Evolutionary conservation across 2,113 vertebrate genomes (phyloP).

Genomic region (Jaculus jaculus): DNA sequence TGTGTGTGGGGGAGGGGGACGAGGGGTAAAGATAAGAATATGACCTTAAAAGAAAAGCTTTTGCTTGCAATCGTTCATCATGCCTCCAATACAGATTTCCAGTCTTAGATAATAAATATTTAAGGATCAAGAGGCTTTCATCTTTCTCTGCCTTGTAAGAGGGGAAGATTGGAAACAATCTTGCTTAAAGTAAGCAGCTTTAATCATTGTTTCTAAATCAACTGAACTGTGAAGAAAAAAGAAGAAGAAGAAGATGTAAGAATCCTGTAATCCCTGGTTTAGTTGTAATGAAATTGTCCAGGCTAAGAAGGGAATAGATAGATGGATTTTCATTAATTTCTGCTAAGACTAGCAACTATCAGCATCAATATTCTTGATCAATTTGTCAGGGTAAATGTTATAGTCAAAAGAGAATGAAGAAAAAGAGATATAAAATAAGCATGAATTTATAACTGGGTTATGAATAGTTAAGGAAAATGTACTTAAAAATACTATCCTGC

Average conservation of each 20-base stretch:
- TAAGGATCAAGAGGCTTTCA: constrained; percentile 72
- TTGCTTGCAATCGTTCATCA: constrained; percentile 2
- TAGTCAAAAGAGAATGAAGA: constrained; percentile 34
- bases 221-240: constrained; percentile 71
- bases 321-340: constrained; percentile 90
- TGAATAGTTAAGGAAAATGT: constrained; percentile 36
- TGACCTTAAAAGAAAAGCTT: constrained; percentile 57
- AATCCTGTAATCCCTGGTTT: constrained; percentile 87
- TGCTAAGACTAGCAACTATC: constrained; percentile 77
- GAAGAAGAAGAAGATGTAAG: constrained; percentile 71
- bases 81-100: constrained; percentile 47
- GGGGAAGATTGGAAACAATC: constrained; percentile 85
- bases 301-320: constrained; percentile 87
- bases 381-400: constrained; percentile 81
- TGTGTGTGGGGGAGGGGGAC: neutral
- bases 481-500: neutral
- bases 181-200: constrained; percentile 87
- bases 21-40: constrained; percentile 39
- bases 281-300: constrained; percentile 87
- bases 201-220: constrained; percentile 84
- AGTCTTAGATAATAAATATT: constrained; percentile 54
- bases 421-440: constrained; percentile 48
- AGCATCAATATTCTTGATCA: constrained; percentile 80
- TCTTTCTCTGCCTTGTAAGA: constrained; percentile 82
- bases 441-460: constrained; percentile 41